Evolutionary conservation across 2,113 vertebrate genomes (phyloP).

Genomic region (Tachysurus vachellii): DNA sequence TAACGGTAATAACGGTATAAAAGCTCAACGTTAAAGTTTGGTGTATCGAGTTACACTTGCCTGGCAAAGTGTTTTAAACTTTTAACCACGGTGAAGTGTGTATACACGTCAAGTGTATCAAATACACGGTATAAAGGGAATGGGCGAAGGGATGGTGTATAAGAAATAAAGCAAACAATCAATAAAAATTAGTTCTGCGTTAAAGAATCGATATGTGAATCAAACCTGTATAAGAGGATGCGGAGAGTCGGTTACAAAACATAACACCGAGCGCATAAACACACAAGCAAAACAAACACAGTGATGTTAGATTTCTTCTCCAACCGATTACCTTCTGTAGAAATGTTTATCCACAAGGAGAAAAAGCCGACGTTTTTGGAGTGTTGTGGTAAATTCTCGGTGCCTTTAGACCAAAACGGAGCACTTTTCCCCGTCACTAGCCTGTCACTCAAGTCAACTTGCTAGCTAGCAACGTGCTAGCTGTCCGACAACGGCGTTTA

Average conservation of each 20-base stretch:
- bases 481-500: constrained; percentile 41
- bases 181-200: background rate
- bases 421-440: constrained; percentile 21
- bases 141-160: no score
- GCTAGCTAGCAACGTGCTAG: constrained; percentile 23
- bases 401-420: background rate
- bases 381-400: background rate
- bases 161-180: background rate
- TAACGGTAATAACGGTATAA: background rate
- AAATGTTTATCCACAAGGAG: constrained; percentile 3
- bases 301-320: background rate
- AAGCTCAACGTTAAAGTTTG: background rate
- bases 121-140: background rate
- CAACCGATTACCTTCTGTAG: constrained; percentile 13
- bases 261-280: background rate
- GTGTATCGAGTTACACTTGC: background rate
- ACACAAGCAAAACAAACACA: background rate
- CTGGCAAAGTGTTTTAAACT: background rate
- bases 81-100: background rate
- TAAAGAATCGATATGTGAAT: background rate
- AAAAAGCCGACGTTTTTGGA: background rate
- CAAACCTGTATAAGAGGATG: background rate
- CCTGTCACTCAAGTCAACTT: constrained; percentile 32
- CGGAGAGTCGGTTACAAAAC: background rate
- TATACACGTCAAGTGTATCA: background rate